Evolutionary conservation across 2,113 vertebrate genomes (phyloP).

Genomic region (Vidua chalybeata): DNA sequence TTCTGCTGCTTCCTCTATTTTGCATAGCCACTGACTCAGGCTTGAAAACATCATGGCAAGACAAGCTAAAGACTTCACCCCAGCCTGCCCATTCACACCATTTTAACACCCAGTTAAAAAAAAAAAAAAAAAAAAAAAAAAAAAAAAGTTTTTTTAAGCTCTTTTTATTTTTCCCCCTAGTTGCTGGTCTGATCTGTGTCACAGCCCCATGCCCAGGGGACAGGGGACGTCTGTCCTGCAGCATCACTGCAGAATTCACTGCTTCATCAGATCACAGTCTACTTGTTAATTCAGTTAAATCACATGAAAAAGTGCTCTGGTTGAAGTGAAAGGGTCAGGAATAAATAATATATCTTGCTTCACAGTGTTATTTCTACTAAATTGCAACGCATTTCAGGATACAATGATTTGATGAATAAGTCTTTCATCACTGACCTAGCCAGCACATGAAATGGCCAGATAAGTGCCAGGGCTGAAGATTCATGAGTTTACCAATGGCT

Average conservation of each 20-base stretch:
- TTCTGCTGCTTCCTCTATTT: not conserved
- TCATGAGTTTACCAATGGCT: not conserved
- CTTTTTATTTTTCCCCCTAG: not conserved
- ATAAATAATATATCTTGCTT: not conserved
- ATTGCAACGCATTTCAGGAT: not conserved
- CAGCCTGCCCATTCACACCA: not conserved
- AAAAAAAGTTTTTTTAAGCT: accelerated
- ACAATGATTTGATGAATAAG: not conserved
- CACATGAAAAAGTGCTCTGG: not conserved
- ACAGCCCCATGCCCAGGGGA: not conserved
- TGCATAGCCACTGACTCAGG: not conserved
- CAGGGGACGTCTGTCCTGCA: not conserved
- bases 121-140: not conserved
- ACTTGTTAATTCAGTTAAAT: not conserved
- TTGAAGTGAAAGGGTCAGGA: not conserved
- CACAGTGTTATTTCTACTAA: not conserved
- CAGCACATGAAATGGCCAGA: not conserved
- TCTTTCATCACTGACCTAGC: not conserved
- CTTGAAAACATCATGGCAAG: not conserved
- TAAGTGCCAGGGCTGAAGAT: not conserved
- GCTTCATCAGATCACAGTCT: not conserved
- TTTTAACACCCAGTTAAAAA: not conserved
- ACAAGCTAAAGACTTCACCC: not conserved
- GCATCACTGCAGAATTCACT: not conserved
- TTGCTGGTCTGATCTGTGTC: not conserved